Evolutionary conservation across 2,113 vertebrate genomes (phyloP).

Genomic region (Ictalurus punctatus): DNA sequence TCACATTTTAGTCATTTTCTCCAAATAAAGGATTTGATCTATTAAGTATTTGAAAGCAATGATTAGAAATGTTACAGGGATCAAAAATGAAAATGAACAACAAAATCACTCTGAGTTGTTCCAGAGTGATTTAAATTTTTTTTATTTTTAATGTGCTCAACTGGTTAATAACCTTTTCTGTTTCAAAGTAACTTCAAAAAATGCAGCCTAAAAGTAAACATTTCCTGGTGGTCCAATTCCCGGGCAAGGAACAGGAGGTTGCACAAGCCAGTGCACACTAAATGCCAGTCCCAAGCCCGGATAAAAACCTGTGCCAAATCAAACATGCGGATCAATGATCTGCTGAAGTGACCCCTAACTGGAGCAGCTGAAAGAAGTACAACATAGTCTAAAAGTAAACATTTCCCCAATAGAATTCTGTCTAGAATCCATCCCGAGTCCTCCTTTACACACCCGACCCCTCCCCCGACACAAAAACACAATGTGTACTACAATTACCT

Average conservation of each 20-base stretch:
- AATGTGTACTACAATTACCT: too few relatives aligned
- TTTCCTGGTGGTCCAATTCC: too few relatives aligned
- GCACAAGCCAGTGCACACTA: too few relatives aligned
- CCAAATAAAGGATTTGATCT: neutral
- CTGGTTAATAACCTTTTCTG: neutral
- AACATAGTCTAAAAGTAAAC: neutral
- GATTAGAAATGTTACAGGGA: neutral
- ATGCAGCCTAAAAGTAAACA: neutral
- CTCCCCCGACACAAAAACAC: neutral
- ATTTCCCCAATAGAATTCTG: too few relatives aligned
- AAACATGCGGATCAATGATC: too few relatives aligned
- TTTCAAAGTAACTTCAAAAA: neutral
- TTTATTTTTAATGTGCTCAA: neutral
- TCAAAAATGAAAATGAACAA: neutral
- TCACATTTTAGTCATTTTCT: neutral
- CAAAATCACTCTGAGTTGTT: neutral
- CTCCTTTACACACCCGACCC: neutral
- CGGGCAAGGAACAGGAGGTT: too few relatives aligned
- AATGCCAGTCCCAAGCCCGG: too few relatives aligned
- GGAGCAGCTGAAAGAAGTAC: too few relatives aligned
- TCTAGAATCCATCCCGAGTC: too few relatives aligned
- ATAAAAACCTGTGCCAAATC: too few relatives aligned
- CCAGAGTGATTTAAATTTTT: neutral
- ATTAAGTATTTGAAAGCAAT: neutral
- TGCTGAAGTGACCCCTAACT: too few relatives aligned